Percentiles rank a stretch among this genome's conserved stretches.
phyloP scores from a whole-genome alignment of 2,113 vertebrate genomes.

The Psammodynastes pulverulentus region DNA sequence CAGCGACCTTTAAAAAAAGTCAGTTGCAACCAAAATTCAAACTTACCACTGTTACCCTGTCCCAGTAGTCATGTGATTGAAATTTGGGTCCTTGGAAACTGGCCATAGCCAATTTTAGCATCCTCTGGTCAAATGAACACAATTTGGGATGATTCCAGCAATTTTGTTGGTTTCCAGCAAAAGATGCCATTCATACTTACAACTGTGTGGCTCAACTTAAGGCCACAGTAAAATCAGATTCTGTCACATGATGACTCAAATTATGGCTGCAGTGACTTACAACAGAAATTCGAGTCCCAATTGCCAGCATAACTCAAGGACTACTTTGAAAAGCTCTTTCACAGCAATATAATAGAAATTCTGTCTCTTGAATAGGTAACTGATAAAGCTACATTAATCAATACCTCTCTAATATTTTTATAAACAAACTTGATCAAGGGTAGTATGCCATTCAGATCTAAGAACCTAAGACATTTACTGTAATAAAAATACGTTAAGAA shows the following conservation, averaged over 20 bases:
- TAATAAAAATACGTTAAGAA: not conserved
- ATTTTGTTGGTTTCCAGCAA: not conserved
- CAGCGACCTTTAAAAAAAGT: not conserved
- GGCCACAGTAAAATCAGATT: not conserved
- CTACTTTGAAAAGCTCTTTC: not conserved
- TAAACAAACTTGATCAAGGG: not conserved
- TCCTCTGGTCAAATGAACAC: not conserved
- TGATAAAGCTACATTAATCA: not conserved
- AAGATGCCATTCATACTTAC: not conserved
- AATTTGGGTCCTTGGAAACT: not conserved
- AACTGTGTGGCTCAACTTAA: not conserved
- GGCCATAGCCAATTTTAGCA: not conserved
- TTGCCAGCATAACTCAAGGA: not conserved
- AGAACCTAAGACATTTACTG: not conserved
- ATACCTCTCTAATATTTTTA: not conserved
- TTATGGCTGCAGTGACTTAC: not conserved
- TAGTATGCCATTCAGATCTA: not conserved
- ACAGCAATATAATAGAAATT: not conserved
- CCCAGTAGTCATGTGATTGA: not conserved
- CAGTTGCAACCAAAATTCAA: not conserved
- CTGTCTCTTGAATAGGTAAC: slow-evolving; percentile 6
- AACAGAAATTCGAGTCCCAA: not conserved
- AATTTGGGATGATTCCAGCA: not conserved
- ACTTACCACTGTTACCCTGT: not conserved
- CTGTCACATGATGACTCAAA: not conserved